Evolutionary conservation across 2,888 invertebrate genomes (phyloP).

Genomic region (Lepidochrysops patricia): DNA sequence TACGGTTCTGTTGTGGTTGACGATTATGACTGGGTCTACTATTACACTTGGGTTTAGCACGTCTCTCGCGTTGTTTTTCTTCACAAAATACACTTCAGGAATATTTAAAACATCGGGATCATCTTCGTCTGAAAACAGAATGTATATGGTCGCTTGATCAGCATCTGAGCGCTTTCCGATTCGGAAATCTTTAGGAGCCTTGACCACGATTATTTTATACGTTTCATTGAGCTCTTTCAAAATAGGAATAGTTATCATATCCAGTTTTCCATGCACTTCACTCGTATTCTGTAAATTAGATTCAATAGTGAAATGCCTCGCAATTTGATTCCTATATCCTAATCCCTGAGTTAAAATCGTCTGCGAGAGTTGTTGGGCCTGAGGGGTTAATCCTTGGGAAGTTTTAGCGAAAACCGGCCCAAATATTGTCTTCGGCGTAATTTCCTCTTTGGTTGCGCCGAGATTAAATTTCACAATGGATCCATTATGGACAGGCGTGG

Average conservation of each 20-base stretch:
- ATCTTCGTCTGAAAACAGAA: conserved; percentile 46
- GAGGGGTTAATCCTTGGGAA: conserved; percentile 33
- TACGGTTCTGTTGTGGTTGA: conserved; percentile 55
- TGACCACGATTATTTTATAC: conserved; percentile 54
- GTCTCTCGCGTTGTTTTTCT: conserved; percentile 26
- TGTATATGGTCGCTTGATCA: conserved; percentile 42
- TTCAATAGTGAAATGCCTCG: conserved; percentile 34
- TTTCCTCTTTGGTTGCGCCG: conserved; percentile 34
- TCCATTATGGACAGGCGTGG: conserved; percentile 43
- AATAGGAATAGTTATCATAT: conserved; percentile 44
- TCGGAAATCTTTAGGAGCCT: conserved; percentile 45
- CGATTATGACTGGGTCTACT: conserved; percentile 42
- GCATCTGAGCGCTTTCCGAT: conserved; percentile 30
- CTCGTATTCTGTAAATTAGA: conserved; percentile 17
- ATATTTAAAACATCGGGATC: conserved; percentile 29
- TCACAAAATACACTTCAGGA: conserved; percentile 53
- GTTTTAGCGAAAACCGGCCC: conserved; percentile 35
- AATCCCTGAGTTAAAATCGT: conserved; percentile 29
- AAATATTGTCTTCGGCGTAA: conserved; percentile 27
- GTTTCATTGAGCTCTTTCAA: conserved; percentile 38
- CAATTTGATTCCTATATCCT: conserved; percentile 43
- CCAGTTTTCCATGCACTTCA: conserved; percentile 18
- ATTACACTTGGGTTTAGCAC: conserved; percentile 27
- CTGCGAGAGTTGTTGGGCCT: conserved; percentile 28
- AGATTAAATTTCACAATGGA: conserved; percentile 43